phyloP scores from a whole-genome alignment of 2,797 vertebrate genomes.

The Phyllotis vaccarum region DNA sequence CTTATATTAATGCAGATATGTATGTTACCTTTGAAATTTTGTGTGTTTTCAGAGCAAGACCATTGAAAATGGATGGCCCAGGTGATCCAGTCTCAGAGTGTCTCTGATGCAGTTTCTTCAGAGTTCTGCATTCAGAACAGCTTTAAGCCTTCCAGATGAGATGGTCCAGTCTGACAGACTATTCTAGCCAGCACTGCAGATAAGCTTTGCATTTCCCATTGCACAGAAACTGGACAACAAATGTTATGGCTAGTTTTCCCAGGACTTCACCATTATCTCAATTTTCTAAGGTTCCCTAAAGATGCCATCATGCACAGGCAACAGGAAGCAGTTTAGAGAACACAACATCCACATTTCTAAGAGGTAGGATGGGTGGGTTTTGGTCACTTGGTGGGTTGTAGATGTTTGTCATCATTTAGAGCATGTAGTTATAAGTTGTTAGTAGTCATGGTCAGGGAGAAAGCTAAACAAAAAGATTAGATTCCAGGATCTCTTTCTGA shows the following conservation, averaged over 20 bases:
- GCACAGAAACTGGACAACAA: neutral
- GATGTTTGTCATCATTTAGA: neutral
- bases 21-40: neutral
- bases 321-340: neutral
- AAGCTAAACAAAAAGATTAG: neutral
- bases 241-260: neutral
- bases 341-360: neutral
- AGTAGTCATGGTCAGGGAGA: neutral
- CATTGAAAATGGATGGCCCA: neutral
- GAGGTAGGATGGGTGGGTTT: neutral
- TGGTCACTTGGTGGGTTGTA: neutral
- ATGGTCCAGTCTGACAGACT: neutral
- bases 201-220: neutral
- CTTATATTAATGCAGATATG: neutral
- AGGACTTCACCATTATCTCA: neutral
- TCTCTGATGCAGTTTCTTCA: neutral
- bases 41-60: neutral
- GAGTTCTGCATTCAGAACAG: neutral
- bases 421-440: neutral
- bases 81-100: neutral
- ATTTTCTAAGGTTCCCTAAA: neutral
- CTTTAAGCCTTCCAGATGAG: neutral
- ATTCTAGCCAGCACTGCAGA: neutral
- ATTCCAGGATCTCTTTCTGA: neutral
- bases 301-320: neutral